Evolutionary conservation across 92 coral and sea anemone species (phyloP).

Genomic region (Epizoanthus scotinus): DNA sequence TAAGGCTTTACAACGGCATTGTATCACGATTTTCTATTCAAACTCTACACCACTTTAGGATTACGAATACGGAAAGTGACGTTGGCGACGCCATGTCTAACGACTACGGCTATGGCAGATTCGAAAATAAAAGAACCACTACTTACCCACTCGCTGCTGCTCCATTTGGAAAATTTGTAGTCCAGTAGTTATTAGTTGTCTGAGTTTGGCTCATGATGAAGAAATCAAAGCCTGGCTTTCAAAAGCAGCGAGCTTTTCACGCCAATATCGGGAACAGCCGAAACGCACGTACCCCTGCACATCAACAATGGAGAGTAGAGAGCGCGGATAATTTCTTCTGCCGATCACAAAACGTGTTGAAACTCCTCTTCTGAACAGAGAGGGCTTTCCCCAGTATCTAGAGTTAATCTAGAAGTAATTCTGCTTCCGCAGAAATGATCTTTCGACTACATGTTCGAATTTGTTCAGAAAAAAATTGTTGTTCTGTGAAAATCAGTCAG

Average conservation of each 20-base stretch:
- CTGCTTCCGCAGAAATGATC: constrained; percentile 40
- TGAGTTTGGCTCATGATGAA: constrained; percentile 41
- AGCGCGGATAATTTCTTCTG: not conserved
- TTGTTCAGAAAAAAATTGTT: not conserved
- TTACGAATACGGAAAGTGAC: constrained; percentile 26
- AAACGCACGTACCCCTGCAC: constrained; percentile 31
- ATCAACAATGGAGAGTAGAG: constrained; percentile 35
- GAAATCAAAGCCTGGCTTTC: constrained; percentile 27
- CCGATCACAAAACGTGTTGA: constrained; percentile 28
- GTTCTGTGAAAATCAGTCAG: not conserved
- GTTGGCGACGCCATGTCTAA: constrained; percentile 45
- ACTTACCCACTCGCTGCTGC: constrained; percentile 34
- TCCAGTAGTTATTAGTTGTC: constrained; percentile 43
- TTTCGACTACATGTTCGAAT: constrained; percentile 34
- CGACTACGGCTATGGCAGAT: constrained; percentile 7
- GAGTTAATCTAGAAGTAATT: constrained; percentile 28
- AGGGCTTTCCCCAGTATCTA: constrained; percentile 20
- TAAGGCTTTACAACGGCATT: constrained; percentile 4
- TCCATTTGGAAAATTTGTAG: constrained; percentile 30
- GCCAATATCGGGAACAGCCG: constrained; percentile 43
- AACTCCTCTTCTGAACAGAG: constrained; percentile 25
- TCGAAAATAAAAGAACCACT: not conserved
- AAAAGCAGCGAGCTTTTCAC: constrained; percentile 44
- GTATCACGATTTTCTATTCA: constrained; percentile 4
- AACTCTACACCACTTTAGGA: constrained; percentile 22